Conservation (phyloP, 2,797 vertebrate species). For the Rhyacichthys aspro region DNA sequence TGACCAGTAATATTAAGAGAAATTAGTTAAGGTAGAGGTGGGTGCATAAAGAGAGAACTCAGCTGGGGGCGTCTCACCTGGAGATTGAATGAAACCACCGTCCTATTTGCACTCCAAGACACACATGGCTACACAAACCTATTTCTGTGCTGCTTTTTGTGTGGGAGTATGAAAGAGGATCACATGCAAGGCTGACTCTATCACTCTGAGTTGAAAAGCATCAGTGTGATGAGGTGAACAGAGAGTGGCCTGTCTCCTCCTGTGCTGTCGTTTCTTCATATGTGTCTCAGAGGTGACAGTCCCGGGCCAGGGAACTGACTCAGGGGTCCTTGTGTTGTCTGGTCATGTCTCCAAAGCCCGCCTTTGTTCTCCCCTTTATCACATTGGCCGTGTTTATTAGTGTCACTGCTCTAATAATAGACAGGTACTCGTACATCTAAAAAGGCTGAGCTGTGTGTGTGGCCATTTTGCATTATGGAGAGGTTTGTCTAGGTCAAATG, state of each 20-base stretch:
- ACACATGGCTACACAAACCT: conserved; percentile 40
- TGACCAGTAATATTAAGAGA: conserved; percentile 43
- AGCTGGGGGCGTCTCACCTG: conserved; percentile 59
- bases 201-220: conserved; percentile 58
- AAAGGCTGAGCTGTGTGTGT: conserved; percentile 34
- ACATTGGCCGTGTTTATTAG: conserved; percentile 49
- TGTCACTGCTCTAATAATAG: conserved; percentile 69
- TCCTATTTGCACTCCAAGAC: conserved; percentile 30
- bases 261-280: conserved; percentile 47
- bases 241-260: conserved; percentile 34
- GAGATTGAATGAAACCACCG: conserved; percentile 58
- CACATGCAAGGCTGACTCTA: conserved; percentile 49
- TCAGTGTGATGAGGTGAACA: conserved; percentile 57
- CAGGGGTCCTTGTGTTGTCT: conserved; percentile 34
- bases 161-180: conserved; percentile 56
- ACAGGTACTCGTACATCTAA: conserved; percentile 46
- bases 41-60: conserved; percentile 47
- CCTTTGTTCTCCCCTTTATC: conserved; percentile 62
- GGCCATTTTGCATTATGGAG: conserved; percentile 26
- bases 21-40: conserved; percentile 29
- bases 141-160: conserved; percentile 47
- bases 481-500: conserved; percentile 45
- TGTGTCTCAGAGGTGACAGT: conserved; percentile 55
- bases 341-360: conserved; percentile 44
- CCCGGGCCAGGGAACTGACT: conserved; percentile 27